Evolutionary conservation across 2,888 invertebrate species (phyloP).

Genomic region (Acrobasis suavella): DNA sequence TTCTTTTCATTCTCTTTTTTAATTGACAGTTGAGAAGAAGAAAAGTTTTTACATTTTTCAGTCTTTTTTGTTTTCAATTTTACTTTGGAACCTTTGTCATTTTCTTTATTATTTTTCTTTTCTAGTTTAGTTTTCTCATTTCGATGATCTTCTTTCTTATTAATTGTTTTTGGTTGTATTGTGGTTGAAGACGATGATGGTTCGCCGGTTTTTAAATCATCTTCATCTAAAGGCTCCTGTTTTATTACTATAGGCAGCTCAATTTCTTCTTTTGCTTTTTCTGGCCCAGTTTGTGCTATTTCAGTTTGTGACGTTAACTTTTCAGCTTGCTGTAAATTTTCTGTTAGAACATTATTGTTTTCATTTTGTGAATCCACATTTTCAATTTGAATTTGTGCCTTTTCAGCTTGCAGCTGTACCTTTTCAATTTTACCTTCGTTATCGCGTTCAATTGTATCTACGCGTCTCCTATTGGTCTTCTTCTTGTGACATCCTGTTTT

Average conservation of each 20-base stretch:
- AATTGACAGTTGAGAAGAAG: slow-evolving; percentile 30
- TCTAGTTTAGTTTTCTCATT: slow-evolving; percentile 44
- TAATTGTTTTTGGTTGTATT: not conserved
- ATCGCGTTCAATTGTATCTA: slow-evolving; percentile 51
- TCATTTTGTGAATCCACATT: not conserved
- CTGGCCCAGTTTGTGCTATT: slow-evolving; percentile 23
- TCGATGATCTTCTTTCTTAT: slow-evolving; percentile 38
- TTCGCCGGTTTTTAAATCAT: slow-evolving; percentile 44
- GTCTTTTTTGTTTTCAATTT: slow-evolving; percentile 51
- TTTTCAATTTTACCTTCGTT: slow-evolving; percentile 47
- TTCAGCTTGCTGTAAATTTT: not conserved
- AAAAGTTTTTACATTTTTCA: slow-evolving; percentile 41
- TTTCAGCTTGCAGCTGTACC: not conserved
- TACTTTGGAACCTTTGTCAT: slow-evolving; percentile 47
- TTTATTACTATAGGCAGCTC: slow-evolving; percentile 44
- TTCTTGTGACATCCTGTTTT: slow-evolving; percentile 83
- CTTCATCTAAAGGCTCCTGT: slow-evolving; percentile 68
- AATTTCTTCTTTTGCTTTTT: slow-evolving; percentile 1
- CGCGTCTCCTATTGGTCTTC: slow-evolving; percentile 77
- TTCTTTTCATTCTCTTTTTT: slow-evolving; percentile 56
- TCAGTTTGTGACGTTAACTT: slow-evolving; percentile 28
- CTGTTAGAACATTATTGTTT: not conserved
- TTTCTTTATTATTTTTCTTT: slow-evolving; percentile 49
- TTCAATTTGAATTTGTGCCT: not conserved
- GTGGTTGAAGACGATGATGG: slow-evolving; percentile 18